Conservation (phyloP, 1,140 invertebrate species). For the Eciton burchellii region DNA sequence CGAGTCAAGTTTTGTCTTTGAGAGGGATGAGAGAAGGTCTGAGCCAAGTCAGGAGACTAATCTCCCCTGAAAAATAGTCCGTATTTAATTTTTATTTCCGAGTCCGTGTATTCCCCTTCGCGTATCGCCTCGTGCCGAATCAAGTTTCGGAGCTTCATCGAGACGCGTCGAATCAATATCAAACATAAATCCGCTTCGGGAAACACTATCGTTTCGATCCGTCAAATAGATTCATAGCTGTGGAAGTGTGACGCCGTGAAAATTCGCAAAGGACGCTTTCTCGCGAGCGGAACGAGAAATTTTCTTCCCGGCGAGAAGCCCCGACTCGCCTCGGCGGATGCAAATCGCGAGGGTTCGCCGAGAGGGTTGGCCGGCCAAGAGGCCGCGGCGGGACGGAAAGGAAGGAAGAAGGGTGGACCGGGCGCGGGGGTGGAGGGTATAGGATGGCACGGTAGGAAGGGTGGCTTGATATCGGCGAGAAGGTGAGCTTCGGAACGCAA, state of each 20-base stretch:
- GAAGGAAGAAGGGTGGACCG: conserved; percentile 64
- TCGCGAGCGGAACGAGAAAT: conserved; percentile 43
- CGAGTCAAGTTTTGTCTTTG: too few relatives aligned
- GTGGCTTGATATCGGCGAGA: conserved; percentile 73
- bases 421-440: conserved; percentile 49
- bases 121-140: background rate
- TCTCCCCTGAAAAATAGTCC: too few relatives aligned
- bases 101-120: background rate
- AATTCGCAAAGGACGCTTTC: background rate
- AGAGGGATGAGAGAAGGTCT: background rate
- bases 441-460: conserved; percentile 59
- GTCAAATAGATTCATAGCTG: background rate
- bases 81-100: too few relatives aligned
- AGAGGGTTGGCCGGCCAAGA: conserved; percentile 68
- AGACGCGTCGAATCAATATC: background rate
- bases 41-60: background rate
- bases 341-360: conserved; percentile 61
- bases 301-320: conserved; percentile 50
- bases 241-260: too few relatives aligned
- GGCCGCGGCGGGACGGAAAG: conserved; percentile 62
- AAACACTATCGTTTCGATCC: background rate
- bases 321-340: conserved; percentile 59
- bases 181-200: background rate
- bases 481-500: conserved; percentile 82
- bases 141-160: background rate